Conservation (phyloP, 2,113 vertebrate genomes). For the Synodontis membranacea region DNA sequence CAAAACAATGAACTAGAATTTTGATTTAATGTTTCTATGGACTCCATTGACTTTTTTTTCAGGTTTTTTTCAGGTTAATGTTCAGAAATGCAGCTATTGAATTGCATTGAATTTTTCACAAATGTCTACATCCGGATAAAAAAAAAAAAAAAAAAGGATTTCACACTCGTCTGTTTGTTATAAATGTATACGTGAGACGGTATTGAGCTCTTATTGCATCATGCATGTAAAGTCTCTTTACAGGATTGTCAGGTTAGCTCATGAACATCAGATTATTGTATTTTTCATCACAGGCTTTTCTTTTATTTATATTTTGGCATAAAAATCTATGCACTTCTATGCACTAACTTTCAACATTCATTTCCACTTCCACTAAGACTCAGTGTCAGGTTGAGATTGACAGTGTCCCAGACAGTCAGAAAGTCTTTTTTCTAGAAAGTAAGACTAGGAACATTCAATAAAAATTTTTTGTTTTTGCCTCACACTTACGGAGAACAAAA, state of each 20-base stretch:
- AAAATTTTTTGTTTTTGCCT: background rate
- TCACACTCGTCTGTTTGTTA: background rate
- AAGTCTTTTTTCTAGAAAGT: background rate
- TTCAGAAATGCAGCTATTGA: too few species aligned
- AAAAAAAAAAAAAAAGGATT: background rate
- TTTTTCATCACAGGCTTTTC: background rate
- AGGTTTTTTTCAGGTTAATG: too few species aligned
- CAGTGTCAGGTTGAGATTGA: background rate
- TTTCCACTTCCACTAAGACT: background rate
- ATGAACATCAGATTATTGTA: background rate
- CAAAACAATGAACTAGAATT: background rate
- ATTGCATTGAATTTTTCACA: too few species aligned
- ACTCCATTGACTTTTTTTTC: background rate
- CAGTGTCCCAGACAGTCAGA: background rate
- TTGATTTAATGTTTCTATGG: background rate
- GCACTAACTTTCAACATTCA: background rate
- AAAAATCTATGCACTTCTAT: background rate
- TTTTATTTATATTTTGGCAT: background rate
- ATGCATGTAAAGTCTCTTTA: background rate
- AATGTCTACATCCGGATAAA: too few species aligned
- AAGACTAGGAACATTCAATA: background rate
- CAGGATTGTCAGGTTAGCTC: background rate
- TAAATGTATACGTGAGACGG: background rate
- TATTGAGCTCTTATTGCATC: constrained; percentile 8
- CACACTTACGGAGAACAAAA: background rate